Evolutionary conservation across 2,888 invertebrate species (phyloP), one percentile per base, ranked within the genome.

Genomic region (Dione juno): DNA sequence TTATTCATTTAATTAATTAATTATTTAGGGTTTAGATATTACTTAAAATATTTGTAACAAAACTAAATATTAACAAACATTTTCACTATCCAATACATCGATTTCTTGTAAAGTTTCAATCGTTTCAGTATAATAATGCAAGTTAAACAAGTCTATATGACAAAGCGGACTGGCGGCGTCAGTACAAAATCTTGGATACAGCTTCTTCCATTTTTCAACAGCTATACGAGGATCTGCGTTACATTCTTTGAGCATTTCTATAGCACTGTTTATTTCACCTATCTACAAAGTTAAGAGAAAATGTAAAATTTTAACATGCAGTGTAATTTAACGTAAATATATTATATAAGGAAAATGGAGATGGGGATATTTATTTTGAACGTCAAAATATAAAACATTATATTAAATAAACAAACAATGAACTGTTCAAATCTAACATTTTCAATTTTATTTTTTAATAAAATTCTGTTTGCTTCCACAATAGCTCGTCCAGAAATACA

Each of bases 101-200:
- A 79, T 71, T 72, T 86, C 83, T 74, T 81, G 75, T 14, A 90
- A 81, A 1, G 77, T 74, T 14, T 72, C 43, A 19, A 86, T 80
- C 9, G 75, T 79, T n/a, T 77, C 80, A 2, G 78, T 79, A 66
- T 89, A 89, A 76, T 88, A 91, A 40, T 81, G 77, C 0, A 75
- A 74, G 37, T 90, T 84, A 64, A 89, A 92, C 1, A 76, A 70
- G 7, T 85, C 84, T 6, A 78, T 72, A 2, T 85, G 74, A 70
- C 87, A 90, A 1, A 88, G 73, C 8, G 77, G 78, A 69, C 91
- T 92, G 0, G 79, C 75, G 1, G 82, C 61, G 53, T 92, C 90
- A 0, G 87, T 90, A 72, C 90, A 90, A 74, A 82, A 71, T 53
- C 81, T 86, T 0, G 90, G 80, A 71, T 90, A 90, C 1, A 92